A percentile compares a stretch with the other conserved stretches of the same genome.
phyloP scores from a whole-genome alignment of 2,888 invertebrate species.

The Pedicia rivosa region DNA sequence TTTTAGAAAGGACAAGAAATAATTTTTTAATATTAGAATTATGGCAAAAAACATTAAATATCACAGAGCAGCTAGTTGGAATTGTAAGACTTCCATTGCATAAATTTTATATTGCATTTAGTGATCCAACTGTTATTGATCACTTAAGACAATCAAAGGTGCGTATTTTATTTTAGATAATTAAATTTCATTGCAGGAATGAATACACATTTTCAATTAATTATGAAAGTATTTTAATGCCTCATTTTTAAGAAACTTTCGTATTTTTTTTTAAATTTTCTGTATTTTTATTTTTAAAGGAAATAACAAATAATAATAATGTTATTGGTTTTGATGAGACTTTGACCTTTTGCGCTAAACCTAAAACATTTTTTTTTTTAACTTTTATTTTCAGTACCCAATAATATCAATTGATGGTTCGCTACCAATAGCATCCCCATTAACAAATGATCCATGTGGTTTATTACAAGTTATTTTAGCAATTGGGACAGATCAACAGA shows the following conservation, averaged over 20 bases:
- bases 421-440: conserved; percentile 34
- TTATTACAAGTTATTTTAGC: conserved; percentile 40
- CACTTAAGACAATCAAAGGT: conserved; percentile 1
- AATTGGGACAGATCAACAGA: conserved; percentile 42
- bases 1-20: conserved; percentile 36
- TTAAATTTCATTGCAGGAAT: too few species aligned
- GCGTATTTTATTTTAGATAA: too few species aligned
- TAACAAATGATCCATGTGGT: conserved; percentile 32
- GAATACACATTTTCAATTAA: too few species aligned
- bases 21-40: conserved; percentile 39
- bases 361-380: too few species aligned
- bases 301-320: too few species aligned
- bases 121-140: conserved; percentile 33
- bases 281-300: too few species aligned
- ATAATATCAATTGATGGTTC: conserved; percentile 43
- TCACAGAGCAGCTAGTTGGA: conserved; percentile 31
- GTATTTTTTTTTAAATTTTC: too few species aligned
- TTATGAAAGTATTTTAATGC: too few species aligned
- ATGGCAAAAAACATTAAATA: conserved; percentile 28
- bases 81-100: conserved; percentile 38
- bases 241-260: too few species aligned
- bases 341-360: too few species aligned
- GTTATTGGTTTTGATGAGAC: too few species aligned
- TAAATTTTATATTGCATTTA: conserved; percentile 41
- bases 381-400: conserved; percentile 34